A percentile compares a stretch with the other conserved stretches of the same genome.
phyloP scores from a whole-genome alignment of 37 sponge, comb jelly and placozoan species.

The Eunapius fragilis region DNA sequence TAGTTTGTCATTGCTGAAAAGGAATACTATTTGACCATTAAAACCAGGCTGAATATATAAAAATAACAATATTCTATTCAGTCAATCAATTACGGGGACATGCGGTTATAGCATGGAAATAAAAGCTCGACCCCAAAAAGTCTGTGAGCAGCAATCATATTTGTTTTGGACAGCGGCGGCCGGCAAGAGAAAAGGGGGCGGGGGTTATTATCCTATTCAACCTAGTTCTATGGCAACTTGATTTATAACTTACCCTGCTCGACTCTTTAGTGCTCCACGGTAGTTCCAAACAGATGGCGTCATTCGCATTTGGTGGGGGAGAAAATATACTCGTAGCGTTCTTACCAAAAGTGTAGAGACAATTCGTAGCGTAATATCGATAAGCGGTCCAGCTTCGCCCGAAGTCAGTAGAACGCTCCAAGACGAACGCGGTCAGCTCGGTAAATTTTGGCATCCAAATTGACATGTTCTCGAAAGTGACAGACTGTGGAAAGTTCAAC shows the following conservation, averaged over 20 bases:
- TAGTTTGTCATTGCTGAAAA: too few relatives aligned
- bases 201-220: too few relatives aligned
- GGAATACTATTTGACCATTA: too few relatives aligned
- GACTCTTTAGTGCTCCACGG: background rate
- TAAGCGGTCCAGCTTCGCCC: slow-evolving; percentile 65
- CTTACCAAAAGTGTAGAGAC: slow-evolving; percentile 29
- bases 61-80: too few relatives aligned
- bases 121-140: too few relatives aligned
- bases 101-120: too few relatives aligned
- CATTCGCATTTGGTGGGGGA: background rate
- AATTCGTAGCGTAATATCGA: slow-evolving; percentile 58
- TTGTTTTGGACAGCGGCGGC: too few relatives aligned
- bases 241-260: background rate
- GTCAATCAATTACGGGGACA: too few relatives aligned
- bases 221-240: background rate
- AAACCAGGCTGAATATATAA: too few relatives aligned
- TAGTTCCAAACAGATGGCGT: slow-evolving; percentile 15
- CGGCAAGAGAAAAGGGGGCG: too few relatives aligned
- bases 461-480: background rate
- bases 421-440: slow-evolving; percentile 32
- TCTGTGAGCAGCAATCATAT: too few relatives aligned
- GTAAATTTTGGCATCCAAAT: background rate
- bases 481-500: background rate
- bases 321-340: background rate
- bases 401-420: slow-evolving; percentile 63